Evolutionary conservation across 2,797 vertebrate genomes (phyloP).

Genomic region (Nothura maculosa): DNA sequence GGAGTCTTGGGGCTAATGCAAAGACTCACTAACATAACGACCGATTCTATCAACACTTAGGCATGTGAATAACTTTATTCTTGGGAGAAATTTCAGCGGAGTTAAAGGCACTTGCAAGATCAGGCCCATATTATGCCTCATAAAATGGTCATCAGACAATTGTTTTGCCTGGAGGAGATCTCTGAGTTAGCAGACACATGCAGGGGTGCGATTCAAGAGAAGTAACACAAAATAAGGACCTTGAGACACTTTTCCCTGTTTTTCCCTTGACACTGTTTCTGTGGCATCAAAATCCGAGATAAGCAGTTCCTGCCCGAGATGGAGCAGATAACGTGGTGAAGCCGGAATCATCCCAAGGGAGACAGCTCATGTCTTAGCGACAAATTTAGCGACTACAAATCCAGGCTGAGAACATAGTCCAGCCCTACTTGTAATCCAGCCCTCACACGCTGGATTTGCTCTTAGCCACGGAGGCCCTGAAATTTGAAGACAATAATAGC

Average conservation of each 20-base stretch:
- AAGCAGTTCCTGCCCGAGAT: constrained; percentile 40
- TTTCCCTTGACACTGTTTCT: constrained; percentile 13
- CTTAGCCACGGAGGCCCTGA: constrained; percentile 35
- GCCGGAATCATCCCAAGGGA: constrained; percentile 44
- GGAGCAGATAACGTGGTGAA: constrained; percentile 43
- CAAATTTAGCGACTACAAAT: constrained; percentile 61
- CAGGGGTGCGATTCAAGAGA: not conserved
- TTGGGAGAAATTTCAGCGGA: not conserved
- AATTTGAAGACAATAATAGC: not conserved
- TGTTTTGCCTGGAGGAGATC: constrained; percentile 31
- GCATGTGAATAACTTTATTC: constrained; percentile 39
- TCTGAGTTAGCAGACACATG: not conserved
- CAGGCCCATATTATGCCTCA: not conserved
- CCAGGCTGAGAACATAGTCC: constrained; percentile 49
- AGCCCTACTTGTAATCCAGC: constrained; percentile 57
- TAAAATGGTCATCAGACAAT: constrained; percentile 16
- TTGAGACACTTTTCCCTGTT: not conserved
- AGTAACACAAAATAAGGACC: not conserved
- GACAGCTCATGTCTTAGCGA: constrained; percentile 47
- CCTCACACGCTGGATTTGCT: constrained; percentile 23
- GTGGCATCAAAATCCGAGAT: constrained; percentile 55
- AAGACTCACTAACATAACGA: constrained; percentile 54
- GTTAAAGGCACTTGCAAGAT: not conserved
- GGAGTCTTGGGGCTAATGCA: constrained; percentile 48
- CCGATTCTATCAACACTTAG: not conserved